Base-by-base conservation (phyloP, 2,888 invertebrate species). In the Pterostichus niger region DNA sequence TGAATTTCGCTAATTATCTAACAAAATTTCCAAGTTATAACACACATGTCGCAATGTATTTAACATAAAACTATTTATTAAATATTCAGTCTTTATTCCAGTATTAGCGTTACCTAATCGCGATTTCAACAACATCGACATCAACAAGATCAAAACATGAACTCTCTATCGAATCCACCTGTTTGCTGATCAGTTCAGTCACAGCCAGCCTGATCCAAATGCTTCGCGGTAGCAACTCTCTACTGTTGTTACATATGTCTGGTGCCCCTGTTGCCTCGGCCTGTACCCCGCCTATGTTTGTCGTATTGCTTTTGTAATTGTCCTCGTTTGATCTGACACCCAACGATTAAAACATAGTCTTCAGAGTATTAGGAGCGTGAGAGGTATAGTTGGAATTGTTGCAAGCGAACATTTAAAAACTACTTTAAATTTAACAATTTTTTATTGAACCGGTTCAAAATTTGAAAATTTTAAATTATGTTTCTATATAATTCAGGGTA, bases 231-330 rank as follows among this genome's bases (percentile, higher is more conserved):
- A 64, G 33, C 33, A 64, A 64, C 64, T 64, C 64, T 64, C 64
- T 64, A 59, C 31, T 64, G 35, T 64, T 11, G 40, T 40, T 40
- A 40, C 40, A 6, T 40, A 6, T 40, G 40, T 40, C 6, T 9
- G 6, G 9, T 40, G 40, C 40, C 40, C 40, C 49, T 49, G 11
- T 13, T 49, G 49, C 13, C 49, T n/a, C n/a, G 49, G 1, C 9
- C 13, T n/a, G 10, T n/a, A 13, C 49, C 49, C 13, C 49, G 49
- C 49, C 49, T 49, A 49, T 40, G 49, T 3, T 49, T 49, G 49
- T 49, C 31, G 64, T 75, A 13, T 75, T 49, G 75, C 15, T 75
- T 46, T 75, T 75, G 75, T 75, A 75, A 75, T 75, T 75, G 75
- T 75, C 49, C 75, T 52, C 75, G 73, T 75, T 75, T 52, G n/a